Percentiles rank a stretch among this genome's conserved stretches.
Evolutionary conservation across 2,888 invertebrate genomes (phyloP).

Genomic region (Portevinia maculata): DNA sequence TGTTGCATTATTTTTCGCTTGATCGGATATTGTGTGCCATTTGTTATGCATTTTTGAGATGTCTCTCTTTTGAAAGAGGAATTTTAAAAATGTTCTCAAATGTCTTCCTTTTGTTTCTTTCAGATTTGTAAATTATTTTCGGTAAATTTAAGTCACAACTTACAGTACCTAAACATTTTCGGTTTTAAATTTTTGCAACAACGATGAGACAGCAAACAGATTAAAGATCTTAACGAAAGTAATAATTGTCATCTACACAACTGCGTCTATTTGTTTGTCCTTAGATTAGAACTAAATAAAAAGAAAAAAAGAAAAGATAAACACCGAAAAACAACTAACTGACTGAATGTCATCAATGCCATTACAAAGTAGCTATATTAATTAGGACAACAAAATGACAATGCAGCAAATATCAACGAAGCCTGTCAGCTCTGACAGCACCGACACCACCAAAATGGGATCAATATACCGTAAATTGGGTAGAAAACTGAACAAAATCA

Average conservation of each 20-base stretch:
- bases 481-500: conserved; percentile 56
- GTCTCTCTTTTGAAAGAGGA: conserved; percentile 5
- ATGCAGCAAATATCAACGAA: conserved; percentile 62
- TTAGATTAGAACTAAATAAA: conserved; percentile 25
- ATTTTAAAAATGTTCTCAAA: conserved; percentile 33
- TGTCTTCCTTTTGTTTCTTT: conserved; percentile 6
- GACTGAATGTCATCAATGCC: conserved; percentile 67
- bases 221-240: conserved; percentile 44
- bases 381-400: not conserved
- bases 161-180: conserved; percentile 24
- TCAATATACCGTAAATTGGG: conserved; percentile 61
- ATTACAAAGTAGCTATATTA: not conserved
- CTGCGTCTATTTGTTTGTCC: conserved; percentile 41
- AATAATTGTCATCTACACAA: conserved; percentile 54
- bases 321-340: conserved; percentile 40
- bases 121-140: conserved; percentile 54
- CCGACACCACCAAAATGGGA: conserved; percentile 66
- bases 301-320: not conserved
- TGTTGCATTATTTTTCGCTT: conserved; percentile 11
- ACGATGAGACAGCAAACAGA: conserved; percentile 68
- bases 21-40: not conserved
- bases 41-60: conserved; percentile 39
- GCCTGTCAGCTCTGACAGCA: conserved; percentile 28
- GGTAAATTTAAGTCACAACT: conserved; percentile 47
- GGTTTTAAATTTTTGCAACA: conserved; percentile 2